Evolutionary conservation across 2,888 invertebrate genomes (phyloP).

Genomic region (Urechis unicinctus): DNA sequence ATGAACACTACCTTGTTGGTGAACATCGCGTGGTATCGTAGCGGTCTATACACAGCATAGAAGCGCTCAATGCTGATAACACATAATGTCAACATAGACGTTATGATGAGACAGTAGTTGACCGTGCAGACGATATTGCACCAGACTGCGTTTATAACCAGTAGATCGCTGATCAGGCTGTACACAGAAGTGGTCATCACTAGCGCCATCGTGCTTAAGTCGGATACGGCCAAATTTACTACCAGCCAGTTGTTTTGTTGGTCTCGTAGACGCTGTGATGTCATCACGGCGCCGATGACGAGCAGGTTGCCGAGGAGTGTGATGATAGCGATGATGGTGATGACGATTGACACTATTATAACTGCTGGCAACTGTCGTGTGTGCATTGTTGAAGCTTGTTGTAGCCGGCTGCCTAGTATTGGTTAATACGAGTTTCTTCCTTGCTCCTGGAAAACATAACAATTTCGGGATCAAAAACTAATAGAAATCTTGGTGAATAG

Average conservation of each 20-base stretch:
- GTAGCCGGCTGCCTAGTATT: too few relatives aligned
- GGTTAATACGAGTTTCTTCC: too few relatives aligned
- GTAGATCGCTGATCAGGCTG: slow-evolving; percentile 23
- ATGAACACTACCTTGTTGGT: slow-evolving; percentile 19
- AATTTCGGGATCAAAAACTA: too few relatives aligned
- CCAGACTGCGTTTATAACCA: slow-evolving; percentile 19
- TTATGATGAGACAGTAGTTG: slow-evolving; percentile 47
- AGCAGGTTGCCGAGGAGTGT: slow-evolving; percentile 20
- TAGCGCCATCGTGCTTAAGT: slow-evolving; percentile 27
- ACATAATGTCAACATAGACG: slow-evolving; percentile 45
- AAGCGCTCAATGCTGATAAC: slow-evolving; percentile 45
- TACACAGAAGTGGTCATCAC: slow-evolving; percentile 35
- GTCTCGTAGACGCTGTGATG: slow-evolving; percentile 22
- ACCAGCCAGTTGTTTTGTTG: slow-evolving; percentile 36
- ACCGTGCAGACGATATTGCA: slow-evolving; percentile 38
- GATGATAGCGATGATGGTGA: slow-evolving; percentile 22
- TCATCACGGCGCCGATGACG: slow-evolving; percentile 31
- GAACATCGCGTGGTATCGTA: slow-evolving; percentile 29
- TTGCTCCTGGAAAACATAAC: too few relatives aligned
- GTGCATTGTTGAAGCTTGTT: too few relatives aligned
- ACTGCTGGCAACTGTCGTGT: too few relatives aligned
- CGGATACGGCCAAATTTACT: slow-evolving; percentile 39
- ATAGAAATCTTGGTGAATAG: too few relatives aligned
- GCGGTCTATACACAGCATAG: slow-evolving; percentile 35
- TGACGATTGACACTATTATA: too few relatives aligned